These are phyloP conservation scores for Syngnathus floridae DNA, from an alignment of 2,113 vertebrate genomes.

Conservation along the genomic window DNA sequence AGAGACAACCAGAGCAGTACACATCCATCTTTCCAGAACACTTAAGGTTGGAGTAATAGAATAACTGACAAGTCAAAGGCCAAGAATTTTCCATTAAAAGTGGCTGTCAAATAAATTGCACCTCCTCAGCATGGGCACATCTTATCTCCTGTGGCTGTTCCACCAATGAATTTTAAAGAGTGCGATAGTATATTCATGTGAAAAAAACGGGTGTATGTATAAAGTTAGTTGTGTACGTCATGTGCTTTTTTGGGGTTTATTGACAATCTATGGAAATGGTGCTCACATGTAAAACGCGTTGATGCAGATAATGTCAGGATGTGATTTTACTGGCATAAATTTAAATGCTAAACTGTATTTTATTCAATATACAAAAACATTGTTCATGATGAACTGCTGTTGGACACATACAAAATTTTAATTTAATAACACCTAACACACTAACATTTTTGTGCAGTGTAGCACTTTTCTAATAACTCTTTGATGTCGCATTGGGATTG, in stretches of 20 bases:
- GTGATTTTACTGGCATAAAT: not conserved
- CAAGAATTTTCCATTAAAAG: slow-evolving; percentile 33
- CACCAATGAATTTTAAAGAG: slow-evolving; percentile 23
- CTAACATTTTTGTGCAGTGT: slow-evolving; percentile 22
- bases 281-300: slow-evolving; percentile 22
- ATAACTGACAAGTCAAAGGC: slow-evolving; percentile 22
- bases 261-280: slow-evolving; percentile 23
- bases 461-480: slow-evolving; percentile 40
- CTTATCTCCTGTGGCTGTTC: slow-evolving; percentile 9
- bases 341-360: not conserved
- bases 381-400: not conserved
- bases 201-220: slow-evolving; percentile 21
- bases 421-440: slow-evolving; percentile 11
- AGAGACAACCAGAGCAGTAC: not conserved
- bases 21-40: not conserved
- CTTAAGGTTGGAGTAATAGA: slow-evolving; percentile 23
- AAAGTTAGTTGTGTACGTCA: slow-evolving; percentile 35
- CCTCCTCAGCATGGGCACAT: slow-evolving; percentile 6
- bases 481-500: slow-evolving; percentile 38
- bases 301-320: not conserved
- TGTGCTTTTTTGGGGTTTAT: slow-evolving; percentile 38
- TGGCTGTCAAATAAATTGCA: slow-evolving; percentile 8
- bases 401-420: not conserved
- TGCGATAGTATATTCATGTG: slow-evolving; percentile 16
- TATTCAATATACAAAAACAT: not conserved